phyloP scores from a whole-genome alignment of 2,888 invertebrate genomes.

The Amblyjoppa fuscipennis region DNA sequence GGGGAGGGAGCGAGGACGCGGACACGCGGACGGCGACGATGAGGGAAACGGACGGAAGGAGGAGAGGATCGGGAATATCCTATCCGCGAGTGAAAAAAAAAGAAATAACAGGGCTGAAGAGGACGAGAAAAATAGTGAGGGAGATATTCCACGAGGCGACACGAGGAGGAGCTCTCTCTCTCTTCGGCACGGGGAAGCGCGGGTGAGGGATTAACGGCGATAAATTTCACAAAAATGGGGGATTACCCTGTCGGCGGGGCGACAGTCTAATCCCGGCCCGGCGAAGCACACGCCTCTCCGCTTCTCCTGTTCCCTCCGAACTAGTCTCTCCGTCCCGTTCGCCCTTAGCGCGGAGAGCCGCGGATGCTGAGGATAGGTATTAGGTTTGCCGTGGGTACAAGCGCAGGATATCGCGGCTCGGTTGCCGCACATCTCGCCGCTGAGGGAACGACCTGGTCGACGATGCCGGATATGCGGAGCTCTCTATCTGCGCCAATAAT shows the following conservation, averaged over 20 bases:
- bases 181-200: slow-evolving; percentile 73
- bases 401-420: slow-evolving; percentile 51
- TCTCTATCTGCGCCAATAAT: slow-evolving; percentile 66
- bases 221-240: slow-evolving; percentile 85
- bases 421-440: slow-evolving; percentile 34
- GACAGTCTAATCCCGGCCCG: slow-evolving; percentile 84
- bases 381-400: slow-evolving; percentile 50
- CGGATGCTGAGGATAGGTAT: slow-evolving; percentile 57
- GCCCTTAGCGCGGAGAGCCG: slow-evolving; percentile 50
- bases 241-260: slow-evolving; percentile 84
- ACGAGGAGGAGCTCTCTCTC: slow-evolving; percentile 68
- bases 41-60: slow-evolving; percentile 65
- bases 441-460: slow-evolving; percentile 32
- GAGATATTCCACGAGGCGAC: slow-evolving; percentile 62
- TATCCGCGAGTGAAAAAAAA: slow-evolving; percentile 72
- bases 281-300: slow-evolving; percentile 68
- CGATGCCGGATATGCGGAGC: slow-evolving; percentile 55
- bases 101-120: slow-evolving; percentile 67
- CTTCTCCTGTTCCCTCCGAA: slow-evolving; percentile 10
- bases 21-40: slow-evolving; percentile 55
- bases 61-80: slow-evolving; percentile 60
- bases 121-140: slow-evolving; percentile 68
- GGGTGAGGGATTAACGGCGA: slow-evolving; percentile 85
- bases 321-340: slow-evolving; percentile 40
- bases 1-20: background rate